Base-by-base conservation (phyloP, 2,797 vertebrate species). In the Sebastes jordani region DNA sequence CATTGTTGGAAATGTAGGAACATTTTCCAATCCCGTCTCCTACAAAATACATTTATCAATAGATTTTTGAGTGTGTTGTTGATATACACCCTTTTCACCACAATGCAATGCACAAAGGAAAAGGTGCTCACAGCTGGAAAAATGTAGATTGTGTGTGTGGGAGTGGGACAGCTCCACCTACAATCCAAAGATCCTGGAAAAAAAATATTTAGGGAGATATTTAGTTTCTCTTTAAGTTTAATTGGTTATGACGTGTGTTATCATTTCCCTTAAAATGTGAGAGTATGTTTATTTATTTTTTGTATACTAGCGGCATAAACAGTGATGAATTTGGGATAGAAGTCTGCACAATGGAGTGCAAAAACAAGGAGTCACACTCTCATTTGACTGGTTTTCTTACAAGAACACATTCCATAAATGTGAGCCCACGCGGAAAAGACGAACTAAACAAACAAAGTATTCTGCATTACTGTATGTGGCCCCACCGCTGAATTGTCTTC, bases 401-500 rank as follows among this genome's bases (percentile, higher is more conserved):
- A 29, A 52, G 32, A 75, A 71, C 10, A 30, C 7, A 25, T 67
- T 71, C 11, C 56, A 67, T 68, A 49, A 72, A 74, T 66, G 74
- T 63, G 60, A 18, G 46, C 20, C 34, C 7, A 1, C 5, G 10
- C 32, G 76, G 58, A 65, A 74, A 78, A 76, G 71, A 68, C 36
- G 38, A 82, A 76, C 36, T 67, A n/a, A 27, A 71, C 29, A 76
- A 61, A 71, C 74, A 75, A 25, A 65, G 42, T 61, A 5, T 76
- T 42, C 46, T 82, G 42, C 1, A 18, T 77, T 61, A n/a, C 49
- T n/a, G 20, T 52, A 49, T 74, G 63, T 72, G 74, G 59, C 34
- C 32, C 27, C 68, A n/a, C 60, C 56, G 34, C 82, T 71, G 73
- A 76, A 74, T 58, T 49, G 38, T 76, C 61, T 56, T 71, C 60